Base-by-base conservation (phyloP, 1,140 invertebrate genomes). In the Diabrotica virgifera region DNA sequence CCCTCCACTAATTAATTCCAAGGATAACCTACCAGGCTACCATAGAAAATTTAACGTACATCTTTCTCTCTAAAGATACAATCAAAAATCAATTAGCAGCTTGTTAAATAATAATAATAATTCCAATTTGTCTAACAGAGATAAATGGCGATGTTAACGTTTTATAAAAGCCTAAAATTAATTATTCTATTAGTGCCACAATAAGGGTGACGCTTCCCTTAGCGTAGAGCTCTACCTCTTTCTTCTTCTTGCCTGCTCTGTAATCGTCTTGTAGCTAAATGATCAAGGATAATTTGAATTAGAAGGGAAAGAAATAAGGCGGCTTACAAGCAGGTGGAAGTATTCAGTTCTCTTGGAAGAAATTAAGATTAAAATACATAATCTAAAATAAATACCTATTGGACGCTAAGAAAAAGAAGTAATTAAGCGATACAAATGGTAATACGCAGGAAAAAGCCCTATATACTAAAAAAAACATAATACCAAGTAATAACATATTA, bases 81-180 rank as follows among this genome's bases (percentile, higher is more conserved):
- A 46, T 46, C 40, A 46, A 46, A 46, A 46, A 46, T 46, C 40
- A 46, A 46, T 46, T 46, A 46, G 40, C 8, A 46, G 8, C 40
- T 46, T 46, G 40, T 46, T 46, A 46, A 46, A 46, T 46, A 46
- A 46, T 46, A 46, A 46, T 46, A 46, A 46, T 46, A 46, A 46
- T 46, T 46, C 40, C 40, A 46, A 46, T 46, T 46, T 46, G 40
- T 46, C 40, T 46, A 46, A 46, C 40, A 46, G 40, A 46, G 40
- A 10, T 46, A 46, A n/a, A 46, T 46, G 40, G 40, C 6, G 40
- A 46, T 46, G 40, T 46, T 46, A 46, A 46, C 40, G 40, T 46
- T 46, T 46, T 46, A 46, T 46, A 46, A 46, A 46, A 46, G 40
- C 40, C 40, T n/a, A 46, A 46, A 46, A 46, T 46, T 46, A 46